Conservation (phyloP, 2,797 vertebrate species). For the Premnoplex brunnescens region DNA sequence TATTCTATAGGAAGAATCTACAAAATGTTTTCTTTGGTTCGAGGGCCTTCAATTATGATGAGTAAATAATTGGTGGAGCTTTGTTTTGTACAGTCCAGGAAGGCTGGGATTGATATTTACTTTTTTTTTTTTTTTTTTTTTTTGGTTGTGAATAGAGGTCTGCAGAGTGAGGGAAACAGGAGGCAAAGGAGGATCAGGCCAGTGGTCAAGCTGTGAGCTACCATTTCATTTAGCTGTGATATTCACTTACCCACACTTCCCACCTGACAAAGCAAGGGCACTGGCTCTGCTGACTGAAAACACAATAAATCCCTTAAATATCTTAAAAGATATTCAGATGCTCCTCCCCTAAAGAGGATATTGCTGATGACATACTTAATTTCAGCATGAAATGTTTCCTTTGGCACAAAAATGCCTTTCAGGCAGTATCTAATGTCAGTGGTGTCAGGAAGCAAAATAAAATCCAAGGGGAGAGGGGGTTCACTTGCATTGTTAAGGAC, state of each 20-base stretch:
- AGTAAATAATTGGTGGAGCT: constrained; percentile 28
- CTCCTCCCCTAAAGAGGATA: background rate
- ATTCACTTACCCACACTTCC: background rate
- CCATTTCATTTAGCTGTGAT: background rate
- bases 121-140: background rate
- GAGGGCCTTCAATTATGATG: background rate
- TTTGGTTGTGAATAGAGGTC: background rate
- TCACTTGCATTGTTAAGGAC: background rate
- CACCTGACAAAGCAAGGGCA: background rate
- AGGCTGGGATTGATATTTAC: background rate
- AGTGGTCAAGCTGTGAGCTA: background rate
- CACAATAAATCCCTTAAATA: background rate
- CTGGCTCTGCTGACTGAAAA: background rate
- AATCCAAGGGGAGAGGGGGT: background rate
- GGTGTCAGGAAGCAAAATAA: background rate
- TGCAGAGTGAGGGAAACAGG: background rate
- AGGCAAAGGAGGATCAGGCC: background rate
- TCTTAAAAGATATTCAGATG: background rate
- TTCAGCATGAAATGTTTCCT: background rate
- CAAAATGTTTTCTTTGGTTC: background rate
- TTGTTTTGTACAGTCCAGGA: constrained; percentile 1
- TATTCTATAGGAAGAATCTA: background rate
- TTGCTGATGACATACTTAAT: background rate
- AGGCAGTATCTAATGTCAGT: too few relatives aligned
- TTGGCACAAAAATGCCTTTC: background rate